Base-by-base conservation (phyloP, 2,113 vertebrate species). In the Struthio camelus region DNA sequence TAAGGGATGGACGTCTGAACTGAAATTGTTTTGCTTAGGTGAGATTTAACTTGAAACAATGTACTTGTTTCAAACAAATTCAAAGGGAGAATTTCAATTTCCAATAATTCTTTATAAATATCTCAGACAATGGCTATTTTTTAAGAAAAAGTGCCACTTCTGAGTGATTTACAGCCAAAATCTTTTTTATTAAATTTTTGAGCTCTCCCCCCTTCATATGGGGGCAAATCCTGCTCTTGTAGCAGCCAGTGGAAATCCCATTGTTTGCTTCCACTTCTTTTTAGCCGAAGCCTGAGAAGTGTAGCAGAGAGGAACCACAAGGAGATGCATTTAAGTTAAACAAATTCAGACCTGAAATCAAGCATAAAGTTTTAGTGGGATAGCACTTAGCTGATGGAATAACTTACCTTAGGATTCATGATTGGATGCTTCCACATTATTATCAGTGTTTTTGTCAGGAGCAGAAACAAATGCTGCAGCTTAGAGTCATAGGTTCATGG, bases 281-380 rank as follows among this genome's bases (percentile, higher is more conserved):
- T 91, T 92, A 88, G 54, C 51, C 14, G 32, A 87, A 89, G 71
- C 24, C 32, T 6, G 3, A 76, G 75, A 66, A 70, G 6, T 8
- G 1, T 58, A 62, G 65, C 64, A 71, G 64, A 62, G 28, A 56
- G 23, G 42, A 77, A 51, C 46, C 40, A 42, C 46, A 67, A 86
- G 59, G 56, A 77, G 27, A 69, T 36, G 4, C 62, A 48, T 77
- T 93, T 78, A 61, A 66, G 10, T 36, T 83, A 58, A 71, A 66
- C 89, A 3, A 77, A 80, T 85, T 95, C 62, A 82, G 62, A 53
- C n/a, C 71, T 79, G 66, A 80, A 91, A 91, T 61, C 51, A 76
- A 76, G 58, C 61, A 44, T 69, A 80, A 85, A 40, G 48, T 76
- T 76, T 89, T 89, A 82, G 62, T 69, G 62, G 38, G n/a, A 69